Evolutionary conservation across 64 coral and sea anemone species (phyloP), one percentile per base, ranked within the genome.

Genomic region (Porites lutea): DNA sequence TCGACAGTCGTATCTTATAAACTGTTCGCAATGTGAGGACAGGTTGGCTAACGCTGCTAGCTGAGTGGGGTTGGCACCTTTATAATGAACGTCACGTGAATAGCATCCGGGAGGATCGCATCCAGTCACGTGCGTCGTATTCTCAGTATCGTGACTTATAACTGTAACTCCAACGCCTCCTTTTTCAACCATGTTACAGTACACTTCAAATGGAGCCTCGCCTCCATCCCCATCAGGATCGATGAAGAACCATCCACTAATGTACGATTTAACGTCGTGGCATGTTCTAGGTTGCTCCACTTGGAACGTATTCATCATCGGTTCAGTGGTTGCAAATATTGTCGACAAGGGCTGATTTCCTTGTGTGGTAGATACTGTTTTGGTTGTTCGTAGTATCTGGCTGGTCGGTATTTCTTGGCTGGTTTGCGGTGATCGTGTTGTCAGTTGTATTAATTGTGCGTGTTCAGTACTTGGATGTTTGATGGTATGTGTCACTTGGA

Each of bases 71-170:
- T 15, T 79, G 2, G 22, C 88, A 6, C 53, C 62, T 6, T 2
- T 77, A 46, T 89, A 89, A 4, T 55, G 15, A 0, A 89, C 75
- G 13, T 89, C 67, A 0, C 72, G 37, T 0, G 3, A 2, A 19
- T 63, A 79, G 37, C 88, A 65, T 68, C 73, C 60, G 9, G 16
- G 1, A 2, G 0, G 2, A 2, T 89, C 74, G 64, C 57, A 79
- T 0, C 58, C 75, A 21, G 1, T 89, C 3, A 89, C 73, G 43
- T 69, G 47, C 59, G 20, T 62, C 68, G 59, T 79, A 3, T 45
- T 77, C 47, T 90, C 88, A 4, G 43, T 81, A 63, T 90, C 48
- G 75, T 90, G 88, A 66, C 88, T 61, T 45, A 90, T 50, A 51
- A 90, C 88, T 90, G 88, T 90, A 21, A 81, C 75, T 72, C 88